Evolutionary conservation across 1,140 invertebrate genomes (phyloP), one percentile per base, ranked within the genome.

Genomic region (Drosophila insularis): DNA sequence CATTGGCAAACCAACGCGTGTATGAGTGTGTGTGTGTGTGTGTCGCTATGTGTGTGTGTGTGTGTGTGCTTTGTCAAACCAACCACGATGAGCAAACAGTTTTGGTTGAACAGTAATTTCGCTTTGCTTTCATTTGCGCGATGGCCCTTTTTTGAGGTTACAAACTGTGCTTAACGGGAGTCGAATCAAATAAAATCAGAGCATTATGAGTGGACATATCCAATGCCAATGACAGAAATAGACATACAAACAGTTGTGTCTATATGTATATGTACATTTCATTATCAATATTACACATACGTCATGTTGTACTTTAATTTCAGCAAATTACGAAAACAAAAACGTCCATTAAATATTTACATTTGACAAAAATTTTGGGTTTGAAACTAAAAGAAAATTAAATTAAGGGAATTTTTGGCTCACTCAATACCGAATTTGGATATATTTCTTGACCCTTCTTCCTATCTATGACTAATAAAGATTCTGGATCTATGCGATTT

Each of bases 41-140:
- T n/a, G n/a, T n/a, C n/a, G n/a, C n/a, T n/a, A n/a, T n/a, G n/a
- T 55, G 10, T 58, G 23, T 56, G 5, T 40, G 8, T 35, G 7
- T 35, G 21, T 67, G 46, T 79, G 21, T 67, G 58, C 21, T 32
- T 71, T 81, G 74, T 75, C 74, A 71, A 87, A 78, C 81, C 74
- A 87, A 87, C 68, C 74, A 71, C 82, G 56, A 77, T 70, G 67
- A 54, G 76, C 58, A 85, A 85, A 85, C 82, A 85, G 68, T 78
- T 81, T 69, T 71, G 65, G 70, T 71, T 66, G 50, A 27, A 39
- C 31, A 35, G 19, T 27, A 31, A 10, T 27, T 50, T 17, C 10
- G 23, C 56, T 66, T 67, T 67, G 56, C 60, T 71, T 61, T 60
- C 56, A 31, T n/a, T 66, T 17, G 63, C 68, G 55, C 55, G 31